A percentile compares a stretch with the other conserved stretches of the same genome.
Conservation (phyloP, 2,113 vertebrate species). For the Oriolus oriolus region DNA sequence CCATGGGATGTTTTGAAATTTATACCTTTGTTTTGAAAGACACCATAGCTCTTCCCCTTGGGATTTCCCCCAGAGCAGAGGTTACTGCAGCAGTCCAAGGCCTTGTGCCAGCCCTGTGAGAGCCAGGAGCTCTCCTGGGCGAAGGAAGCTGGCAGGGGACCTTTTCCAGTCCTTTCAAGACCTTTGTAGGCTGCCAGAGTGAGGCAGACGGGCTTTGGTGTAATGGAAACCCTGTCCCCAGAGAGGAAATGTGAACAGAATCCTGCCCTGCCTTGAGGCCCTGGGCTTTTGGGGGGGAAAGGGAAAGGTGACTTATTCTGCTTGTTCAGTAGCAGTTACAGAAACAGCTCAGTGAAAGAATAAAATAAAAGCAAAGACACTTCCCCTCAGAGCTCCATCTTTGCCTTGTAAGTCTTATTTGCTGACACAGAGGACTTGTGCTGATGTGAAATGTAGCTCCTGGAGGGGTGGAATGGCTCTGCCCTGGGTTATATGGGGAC, state of each 20-base stretch:
- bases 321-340: not conserved
- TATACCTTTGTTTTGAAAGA: not conserved
- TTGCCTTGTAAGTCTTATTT: not conserved
- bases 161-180: not conserved
- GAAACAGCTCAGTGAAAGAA: not conserved
- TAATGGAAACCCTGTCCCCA: not conserved
- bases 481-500: rapidly evolving
- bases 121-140: not conserved
- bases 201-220: not conserved
- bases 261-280: not conserved
- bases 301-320: not conserved
- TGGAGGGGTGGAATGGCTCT: not conserved
- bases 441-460: not conserved
- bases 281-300: not conserved
- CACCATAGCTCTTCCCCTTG: not conserved
- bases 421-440: not conserved
- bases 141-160: not conserved
- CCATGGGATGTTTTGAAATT: not conserved
- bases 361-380: not conserved
- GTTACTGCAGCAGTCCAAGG: not conserved
- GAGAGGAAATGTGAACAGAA: not conserved
- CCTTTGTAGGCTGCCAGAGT: not conserved
- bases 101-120: not conserved
- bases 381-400: not conserved
- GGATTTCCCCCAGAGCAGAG: not conserved